Base-by-base conservation (phyloP, 2,797 vertebrate species). In the Lates japonicus region DNA sequence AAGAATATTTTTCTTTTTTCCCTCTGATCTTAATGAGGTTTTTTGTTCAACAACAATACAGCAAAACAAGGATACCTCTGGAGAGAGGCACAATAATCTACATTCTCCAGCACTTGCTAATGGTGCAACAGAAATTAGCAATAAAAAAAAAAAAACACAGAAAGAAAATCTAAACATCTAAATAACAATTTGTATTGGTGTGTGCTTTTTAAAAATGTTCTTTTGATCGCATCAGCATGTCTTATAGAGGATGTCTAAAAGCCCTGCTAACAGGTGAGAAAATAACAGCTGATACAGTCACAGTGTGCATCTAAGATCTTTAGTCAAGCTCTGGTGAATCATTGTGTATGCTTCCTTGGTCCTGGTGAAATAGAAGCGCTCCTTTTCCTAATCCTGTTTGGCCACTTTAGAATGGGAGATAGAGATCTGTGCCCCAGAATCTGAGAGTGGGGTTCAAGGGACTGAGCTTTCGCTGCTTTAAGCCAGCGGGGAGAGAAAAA, bases 341-440 rank as follows among this genome's bases (percentile, higher is more conserved):
- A 91, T 86, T 87, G 88, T 91, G 85, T 84, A 80, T 55, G 81
- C 89, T 89, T 90, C 88, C 91, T 87, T 87, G 90, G 94, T 93
- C 92, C 79, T 90, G 88, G 82, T 88, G 85, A 94, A 93, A 94
- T 83, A 86, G 88, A 94, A 93, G 91, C 80, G 67, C 88, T 92
- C 71, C 88, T 93, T 91, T 92, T 88, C 77, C 84, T 94, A 95
- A 96, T 95, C 94, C 95, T 95, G 94, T 95, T 96, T 94, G 94
- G 95, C 93, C 95, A 95, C 94, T 95, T 95, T 93, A 92, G 88
- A 91, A 92, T 77, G 74, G 60, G 72, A 95, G 94, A 95, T 95
- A 95, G 89, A 88, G 93, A 95, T 95, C 94, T 93, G 92, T 83
- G 94, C 91, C 92, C 86, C 83, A 88, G 83, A 88, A 95, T 94